Evolutionary conservation across 2,888 invertebrate species (phyloP), one percentile per base, ranked within the genome.

Genomic region (Cylindroiulus punctatus): DNA sequence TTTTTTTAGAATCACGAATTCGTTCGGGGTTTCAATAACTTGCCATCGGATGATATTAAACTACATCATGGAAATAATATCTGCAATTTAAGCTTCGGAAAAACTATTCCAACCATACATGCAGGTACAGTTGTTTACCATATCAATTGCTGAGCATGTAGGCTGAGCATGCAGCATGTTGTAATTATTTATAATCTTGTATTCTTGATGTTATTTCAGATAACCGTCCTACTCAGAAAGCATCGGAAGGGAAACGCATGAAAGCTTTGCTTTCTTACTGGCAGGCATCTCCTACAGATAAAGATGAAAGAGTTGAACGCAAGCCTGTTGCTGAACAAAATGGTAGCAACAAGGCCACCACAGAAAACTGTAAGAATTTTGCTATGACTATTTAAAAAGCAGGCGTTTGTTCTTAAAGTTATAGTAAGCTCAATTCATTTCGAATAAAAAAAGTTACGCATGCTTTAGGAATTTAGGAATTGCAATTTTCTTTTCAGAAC

Each of bases 231-330:
- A 5, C 1, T 1, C 76, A 76, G 30, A 26, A 76, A 30, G 26
- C 8, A 76, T 76, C 76, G 2, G 76, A 44, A 22, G 83, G 83
- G 17, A 83, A 26, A 44, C 83, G 83, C 26, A 44, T 83, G 83
- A 44, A 40, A 44, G 83, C 83, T 22, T 83, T 83, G 40, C 44
- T 83, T 8, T 83, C 83, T 2, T 83, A 83, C 83, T 83, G 83
- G 83, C 83, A 83, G 26, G 3, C 83, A 44, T 82, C 82, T 32
- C 36, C 83, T 40, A 8, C 83, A 40, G 32, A 83, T 83, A 40
- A n/a, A 83, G 44, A 83, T 32, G 19, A 44, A 12, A 83, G 17
- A 19, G 1, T 36, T 40, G 22, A 40, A 14, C 14, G 26, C 12
- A 83, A 36, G 14, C 22, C 42, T 40, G 17, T 44, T 44, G 83